phyloP scores from a whole-genome alignment of 1,140 invertebrate genomes.

The Bombyx mandarina region DNA sequence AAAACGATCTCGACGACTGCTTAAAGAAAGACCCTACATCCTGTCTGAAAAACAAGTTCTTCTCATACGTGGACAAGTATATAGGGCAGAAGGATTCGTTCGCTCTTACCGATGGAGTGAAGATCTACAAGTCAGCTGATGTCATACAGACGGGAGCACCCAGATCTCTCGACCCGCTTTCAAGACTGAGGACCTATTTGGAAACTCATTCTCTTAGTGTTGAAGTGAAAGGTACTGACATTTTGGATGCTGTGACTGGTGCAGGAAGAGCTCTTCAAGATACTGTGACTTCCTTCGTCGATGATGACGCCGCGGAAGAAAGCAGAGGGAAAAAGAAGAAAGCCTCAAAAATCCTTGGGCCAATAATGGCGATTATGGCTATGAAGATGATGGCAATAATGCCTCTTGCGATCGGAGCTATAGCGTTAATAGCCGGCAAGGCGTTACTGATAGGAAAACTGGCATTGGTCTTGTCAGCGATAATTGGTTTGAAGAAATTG shows the following conservation, averaged over 20 bases:
- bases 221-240: conserved; percentile 86
- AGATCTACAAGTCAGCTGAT: conserved; percentile 81
- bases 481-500: conserved; percentile 86
- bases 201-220: conserved; percentile 84
- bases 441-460: conserved; percentile 87
- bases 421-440: conserved; percentile 87
- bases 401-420: conserved; percentile 82
- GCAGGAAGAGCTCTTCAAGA: conserved; percentile 84
- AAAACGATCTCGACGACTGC: conserved; percentile 85
- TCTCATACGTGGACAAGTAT: conserved; percentile 86
- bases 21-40: conserved; percentile 83
- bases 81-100: conserved; percentile 83
- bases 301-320: conserved; percentile 74
- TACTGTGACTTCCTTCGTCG: conserved; percentile 75
- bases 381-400: conserved; percentile 84
- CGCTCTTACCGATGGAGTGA: conserved; percentile 83
- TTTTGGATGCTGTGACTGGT: conserved; percentile 82
- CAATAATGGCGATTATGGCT: conserved; percentile 80
- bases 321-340: conserved; percentile 86
- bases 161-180: conserved; percentile 76
- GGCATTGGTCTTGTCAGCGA: conserved; percentile 83
- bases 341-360: conserved; percentile 83
- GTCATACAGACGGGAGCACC: conserved; percentile 79
- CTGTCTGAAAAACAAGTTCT: conserved; percentile 88
- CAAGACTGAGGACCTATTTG: conserved; percentile 81